These are phyloP conservation scores for Tretioscincus oriximinensis DNA, from an alignment of 2,113 vertebrate genomes.

Conservation along the genomic window DNA sequence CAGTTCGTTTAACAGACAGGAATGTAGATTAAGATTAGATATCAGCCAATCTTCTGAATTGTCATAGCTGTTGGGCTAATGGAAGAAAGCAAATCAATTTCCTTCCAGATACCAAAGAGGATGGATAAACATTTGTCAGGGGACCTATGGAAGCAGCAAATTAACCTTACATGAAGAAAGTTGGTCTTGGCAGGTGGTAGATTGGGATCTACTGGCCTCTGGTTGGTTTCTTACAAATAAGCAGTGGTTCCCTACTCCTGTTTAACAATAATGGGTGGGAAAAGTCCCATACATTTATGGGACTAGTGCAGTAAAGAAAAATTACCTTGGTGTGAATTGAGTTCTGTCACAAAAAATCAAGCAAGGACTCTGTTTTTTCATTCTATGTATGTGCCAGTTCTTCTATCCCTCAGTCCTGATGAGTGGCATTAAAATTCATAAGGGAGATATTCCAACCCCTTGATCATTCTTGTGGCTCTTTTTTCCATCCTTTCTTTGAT, in stretches of 20 bases:
- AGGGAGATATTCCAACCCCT: too few species aligned
- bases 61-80: not conserved
- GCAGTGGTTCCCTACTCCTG: not conserved
- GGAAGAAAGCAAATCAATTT: slow-evolving; percentile 15
- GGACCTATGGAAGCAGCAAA: not conserved
- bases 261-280: not conserved
- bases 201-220: not conserved
- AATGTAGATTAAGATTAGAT: slow-evolving; percentile 15
- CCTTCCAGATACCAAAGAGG: not conserved
- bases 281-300: not conserved
- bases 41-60: not conserved
- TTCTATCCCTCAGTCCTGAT: too few species aligned
- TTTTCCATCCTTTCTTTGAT: too few species aligned
- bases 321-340: not conserved
- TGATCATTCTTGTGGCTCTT: too few species aligned
- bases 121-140: not conserved
- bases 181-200: not conserved
- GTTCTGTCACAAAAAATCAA: not conserved
- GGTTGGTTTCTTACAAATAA: not conserved
- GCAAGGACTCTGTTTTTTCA: not conserved
- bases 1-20: slow-evolving; percentile 7
- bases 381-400: not conserved
- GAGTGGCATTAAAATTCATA: too few species aligned
- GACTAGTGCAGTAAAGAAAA: not conserved
- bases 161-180: not conserved